Evolutionary conservation across 2,113 vertebrate species (phyloP).

Genomic region (Talpa occidentalis): DNA sequence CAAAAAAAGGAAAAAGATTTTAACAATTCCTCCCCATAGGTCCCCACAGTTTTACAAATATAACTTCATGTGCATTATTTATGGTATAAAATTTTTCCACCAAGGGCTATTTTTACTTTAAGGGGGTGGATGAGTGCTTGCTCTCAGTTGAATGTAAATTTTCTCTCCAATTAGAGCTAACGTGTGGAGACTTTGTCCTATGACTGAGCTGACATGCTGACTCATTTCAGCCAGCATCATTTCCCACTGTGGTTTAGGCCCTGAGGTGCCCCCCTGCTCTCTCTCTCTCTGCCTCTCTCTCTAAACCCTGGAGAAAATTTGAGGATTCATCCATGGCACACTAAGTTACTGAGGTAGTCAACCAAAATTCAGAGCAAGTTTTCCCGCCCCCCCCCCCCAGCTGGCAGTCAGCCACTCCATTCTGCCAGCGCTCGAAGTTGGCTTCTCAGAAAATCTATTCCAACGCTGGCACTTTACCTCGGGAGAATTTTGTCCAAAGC

Average conservation of each 20-base stretch:
- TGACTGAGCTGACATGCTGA: slow-evolving; percentile 69
- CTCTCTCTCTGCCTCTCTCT: background rate
- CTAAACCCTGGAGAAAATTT: slow-evolving; percentile 21
- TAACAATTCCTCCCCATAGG: slow-evolving; percentile 16
- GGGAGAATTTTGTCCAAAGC: slow-evolving; percentile 75
- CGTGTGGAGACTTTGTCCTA: slow-evolving; percentile 57
- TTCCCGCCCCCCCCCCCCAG: background rate
- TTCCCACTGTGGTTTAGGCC: background rate
- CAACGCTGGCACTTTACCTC: slow-evolving; percentile 73
- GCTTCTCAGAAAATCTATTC: slow-evolving; percentile 65
- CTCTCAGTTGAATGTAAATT: slow-evolving; percentile 61
- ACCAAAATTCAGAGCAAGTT: slow-evolving; percentile 74
- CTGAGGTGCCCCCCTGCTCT: background rate
- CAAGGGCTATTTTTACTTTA: slow-evolving; percentile 60
- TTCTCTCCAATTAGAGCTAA: slow-evolving; percentile 66
- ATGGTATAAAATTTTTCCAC: slow-evolving; percentile 57
- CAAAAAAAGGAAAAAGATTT: background rate
- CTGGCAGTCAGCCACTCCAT: slow-evolving; percentile 68
- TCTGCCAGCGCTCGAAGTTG: slow-evolving; percentile 73
- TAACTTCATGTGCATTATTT: slow-evolving; percentile 67
- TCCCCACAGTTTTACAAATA: slow-evolving; percentile 54
- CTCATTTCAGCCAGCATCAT: slow-evolving; percentile 69
- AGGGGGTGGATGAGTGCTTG: slow-evolving; percentile 47
- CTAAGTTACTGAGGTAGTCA: slow-evolving; percentile 70
- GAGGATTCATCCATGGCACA: slow-evolving; percentile 44